phyloP scores from a whole-genome alignment of 2,888 invertebrate genomes.

The Nemotelus nigrinus region DNA sequence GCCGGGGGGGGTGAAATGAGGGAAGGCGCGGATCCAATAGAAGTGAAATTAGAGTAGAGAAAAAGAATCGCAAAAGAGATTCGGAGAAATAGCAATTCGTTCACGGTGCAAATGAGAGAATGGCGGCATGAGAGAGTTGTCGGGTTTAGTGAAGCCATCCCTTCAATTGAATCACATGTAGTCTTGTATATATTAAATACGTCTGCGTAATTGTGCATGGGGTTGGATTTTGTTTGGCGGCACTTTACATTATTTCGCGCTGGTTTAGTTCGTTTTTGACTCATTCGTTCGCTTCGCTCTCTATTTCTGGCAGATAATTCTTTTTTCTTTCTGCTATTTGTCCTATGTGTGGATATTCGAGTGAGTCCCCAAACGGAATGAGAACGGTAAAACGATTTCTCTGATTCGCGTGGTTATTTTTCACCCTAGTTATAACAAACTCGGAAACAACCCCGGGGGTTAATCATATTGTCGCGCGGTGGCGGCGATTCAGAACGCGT shows the following conservation, averaged over 20 bases:
- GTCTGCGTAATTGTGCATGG: slow-evolving; percentile 51
- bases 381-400: slow-evolving; percentile 35
- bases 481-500: slow-evolving; percentile 49
- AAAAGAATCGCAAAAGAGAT: slow-evolving; percentile 34
- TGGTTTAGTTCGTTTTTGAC: slow-evolving; percentile 33
- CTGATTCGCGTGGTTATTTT: slow-evolving; percentile 36
- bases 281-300: slow-evolving; percentile 32
- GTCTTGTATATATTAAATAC: slow-evolving; percentile 34
- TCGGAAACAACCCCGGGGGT: slow-evolving; percentile 50
- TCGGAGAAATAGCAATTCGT: slow-evolving; percentile 28
- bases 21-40: slow-evolving; percentile 4
- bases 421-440: slow-evolving; percentile 40
- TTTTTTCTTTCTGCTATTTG: slow-evolving; percentile 25
- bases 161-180: slow-evolving; percentile 41
- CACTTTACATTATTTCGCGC: slow-evolving; percentile 43
- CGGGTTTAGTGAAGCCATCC: slow-evolving; percentile 45
- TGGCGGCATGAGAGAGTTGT: slow-evolving; percentile 45
- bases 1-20: not conserved
- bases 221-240: slow-evolving; percentile 49
- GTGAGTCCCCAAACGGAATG: slow-evolving; percentile 33
- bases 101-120: slow-evolving; percentile 38
- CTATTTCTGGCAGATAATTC: not conserved
- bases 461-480: slow-evolving; percentile 51
- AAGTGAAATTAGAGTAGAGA: slow-evolving; percentile 21
- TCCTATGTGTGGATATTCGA: not conserved